Base-by-base conservation (phyloP, 1,140 invertebrate genomes). In the Metaphire vulgaris region DNA sequence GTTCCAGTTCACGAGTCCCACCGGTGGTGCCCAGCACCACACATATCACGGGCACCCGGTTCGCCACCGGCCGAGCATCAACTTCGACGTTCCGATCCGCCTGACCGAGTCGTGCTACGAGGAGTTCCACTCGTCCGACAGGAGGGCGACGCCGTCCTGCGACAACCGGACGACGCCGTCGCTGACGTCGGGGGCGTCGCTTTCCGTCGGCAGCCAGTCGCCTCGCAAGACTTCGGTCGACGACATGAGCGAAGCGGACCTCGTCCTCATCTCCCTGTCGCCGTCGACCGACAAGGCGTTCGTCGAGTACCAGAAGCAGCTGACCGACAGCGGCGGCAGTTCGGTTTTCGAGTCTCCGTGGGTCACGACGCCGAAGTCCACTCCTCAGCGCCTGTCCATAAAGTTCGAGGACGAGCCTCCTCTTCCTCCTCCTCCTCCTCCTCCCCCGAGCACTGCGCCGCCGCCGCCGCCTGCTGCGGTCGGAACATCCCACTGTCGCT, bases 11-110 rank as follows among this genome's bases (percentile, higher is more conserved):
- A 83, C 85, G 21, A 83, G 83, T 69, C 81, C 83, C 26, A 75
- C 83, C 28, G 88, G 87, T 65, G 89, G 89, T 6, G 93, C 91
- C 86, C 90, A 89, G 72, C 93, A 95, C 83, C 93, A 94, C 84
- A 96, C 94, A 0, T 96, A 96, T 87, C 94, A 96, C 86, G 94
- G 94, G 6, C 76, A 80, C 28, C 92, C 92, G 21, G 90, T 90
- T 2, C 87, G 90, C 77, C 89, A 91, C 77, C 89, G 93, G 78
- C 91, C 91, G 72, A 83, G 82, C 80, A 72, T 89, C 73, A 88
- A 87, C 78, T 85, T 90, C 78, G 89, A 89, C 21, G 80, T 79
- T 77, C 91, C 92, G 0, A 83, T 92, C 14, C 86, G 92, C 29
- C 92, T 92, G 81, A 92, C 91, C 0, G 92, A 93, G 83, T 92